phyloP scores from a whole-genome alignment of 2,888 invertebrate species.

The Epistrophe grossulariae region DNA sequence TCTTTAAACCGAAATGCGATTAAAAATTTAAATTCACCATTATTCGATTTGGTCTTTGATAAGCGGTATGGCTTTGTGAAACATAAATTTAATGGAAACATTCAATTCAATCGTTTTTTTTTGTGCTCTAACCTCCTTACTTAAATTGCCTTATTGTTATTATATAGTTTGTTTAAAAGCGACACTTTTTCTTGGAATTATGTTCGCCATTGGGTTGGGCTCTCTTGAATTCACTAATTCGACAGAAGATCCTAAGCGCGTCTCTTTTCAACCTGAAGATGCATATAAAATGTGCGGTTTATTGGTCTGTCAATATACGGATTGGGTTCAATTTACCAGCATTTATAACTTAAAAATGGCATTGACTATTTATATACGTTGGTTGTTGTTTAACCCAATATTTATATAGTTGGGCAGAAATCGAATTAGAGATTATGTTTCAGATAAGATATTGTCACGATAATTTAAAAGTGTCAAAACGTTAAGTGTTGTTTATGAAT shows the following conservation, averaged over 20 bases:
- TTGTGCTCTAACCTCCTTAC: not conserved
- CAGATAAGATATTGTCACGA: conserved; percentile 64
- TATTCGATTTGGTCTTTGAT: conserved; percentile 56
- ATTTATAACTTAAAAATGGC: conserved; percentile 25
- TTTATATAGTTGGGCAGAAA: conserved; percentile 23
- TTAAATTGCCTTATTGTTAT: not conserved
- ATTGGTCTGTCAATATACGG: conserved; percentile 70
- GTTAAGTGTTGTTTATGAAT: conserved; percentile 69
- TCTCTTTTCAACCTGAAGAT: conserved; percentile 42
- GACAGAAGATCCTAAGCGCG: conserved; percentile 24
- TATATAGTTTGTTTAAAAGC: not conserved
- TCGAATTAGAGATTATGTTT: conserved; percentile 67
- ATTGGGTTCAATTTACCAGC: conserved; percentile 62
- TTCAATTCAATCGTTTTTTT: conserved; percentile 9
- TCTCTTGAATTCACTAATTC: conserved; percentile 16
- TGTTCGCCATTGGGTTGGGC: conserved; percentile 15
- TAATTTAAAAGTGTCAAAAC: conserved; percentile 69
- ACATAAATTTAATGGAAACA: conserved; percentile 45
- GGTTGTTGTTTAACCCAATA: conserved; percentile 6
- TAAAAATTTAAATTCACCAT: conserved; percentile 66
- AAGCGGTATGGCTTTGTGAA: conserved; percentile 59
- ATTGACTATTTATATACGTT: conserved; percentile 5
- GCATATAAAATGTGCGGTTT: conserved; percentile 66
- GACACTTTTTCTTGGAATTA: conserved; percentile 19
- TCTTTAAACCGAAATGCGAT: conserved; percentile 45